Conservation (phyloP, 2,113 vertebrate genomes). For the Sakesphorus luctuosus region DNA sequence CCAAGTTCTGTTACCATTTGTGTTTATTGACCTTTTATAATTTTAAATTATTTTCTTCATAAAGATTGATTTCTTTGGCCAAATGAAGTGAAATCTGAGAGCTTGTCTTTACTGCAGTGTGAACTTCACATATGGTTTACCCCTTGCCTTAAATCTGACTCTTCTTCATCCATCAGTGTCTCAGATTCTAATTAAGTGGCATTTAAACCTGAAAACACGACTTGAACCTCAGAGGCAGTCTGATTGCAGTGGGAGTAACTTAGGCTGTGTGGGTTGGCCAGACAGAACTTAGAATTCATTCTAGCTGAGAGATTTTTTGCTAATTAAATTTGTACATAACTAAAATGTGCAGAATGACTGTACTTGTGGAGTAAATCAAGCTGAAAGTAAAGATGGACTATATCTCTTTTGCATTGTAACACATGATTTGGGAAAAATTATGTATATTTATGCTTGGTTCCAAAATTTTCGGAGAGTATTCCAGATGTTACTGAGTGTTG, state of each 20-base stretch:
- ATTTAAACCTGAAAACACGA: background rate
- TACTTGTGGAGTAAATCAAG: background rate
- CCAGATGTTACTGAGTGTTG: background rate
- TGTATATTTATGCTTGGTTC: background rate
- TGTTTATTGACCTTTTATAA: slow-evolving; percentile 19
- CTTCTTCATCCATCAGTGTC: background rate
- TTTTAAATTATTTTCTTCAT: slow-evolving; percentile 9
- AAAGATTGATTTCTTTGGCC: background rate
- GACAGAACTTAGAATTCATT: background rate
- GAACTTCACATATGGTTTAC: background rate
- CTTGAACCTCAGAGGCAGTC: background rate
- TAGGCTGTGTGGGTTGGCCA: background rate
- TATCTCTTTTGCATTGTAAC: background rate
- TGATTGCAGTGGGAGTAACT: background rate
- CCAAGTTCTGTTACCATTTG: slow-evolving; percentile 5
- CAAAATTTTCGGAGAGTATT: background rate
- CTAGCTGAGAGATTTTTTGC: background rate
- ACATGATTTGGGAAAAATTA: background rate
- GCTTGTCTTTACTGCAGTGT: slow-evolving; percentile 12
- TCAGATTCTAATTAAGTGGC: background rate
- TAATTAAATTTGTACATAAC: background rate
- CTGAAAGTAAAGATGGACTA: background rate
- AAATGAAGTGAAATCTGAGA: slow-evolving; percentile 9
- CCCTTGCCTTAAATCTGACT: background rate
- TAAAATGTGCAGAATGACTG: background rate